phyloP scores from a whole-genome alignment of 2,113 vertebrate species.

The Cygnus buccinator region DNA sequence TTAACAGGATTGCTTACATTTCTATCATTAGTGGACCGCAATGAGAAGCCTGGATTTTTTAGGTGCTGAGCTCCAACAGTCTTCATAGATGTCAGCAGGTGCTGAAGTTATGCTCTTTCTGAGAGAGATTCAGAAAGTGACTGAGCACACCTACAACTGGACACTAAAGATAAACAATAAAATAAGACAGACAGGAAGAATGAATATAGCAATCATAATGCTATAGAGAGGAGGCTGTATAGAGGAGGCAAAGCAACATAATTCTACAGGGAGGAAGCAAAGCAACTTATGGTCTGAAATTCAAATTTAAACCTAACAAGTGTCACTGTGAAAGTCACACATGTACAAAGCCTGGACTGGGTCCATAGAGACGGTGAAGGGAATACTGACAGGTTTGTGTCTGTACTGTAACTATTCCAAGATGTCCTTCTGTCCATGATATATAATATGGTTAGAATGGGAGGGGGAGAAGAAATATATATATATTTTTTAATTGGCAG shows the following conservation, averaged over 20 bases:
- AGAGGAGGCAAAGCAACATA: too few species aligned
- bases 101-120: not conserved
- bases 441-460: not conserved
- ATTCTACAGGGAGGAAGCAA: not conserved
- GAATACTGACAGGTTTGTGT: not conserved
- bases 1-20: not conserved
- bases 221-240: too few species aligned
- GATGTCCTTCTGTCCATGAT: not conserved
- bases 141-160: not conserved
- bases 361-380: not conserved
- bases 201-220: not conserved
- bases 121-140: not conserved
- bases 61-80: not conserved
- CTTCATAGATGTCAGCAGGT: not conserved
- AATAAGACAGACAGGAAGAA: not conserved
- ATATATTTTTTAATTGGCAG: not conserved
- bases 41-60: not conserved
- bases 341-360: not conserved
- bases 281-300: not conserved
- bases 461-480: not conserved
- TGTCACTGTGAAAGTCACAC: not conserved
- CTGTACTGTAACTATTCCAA: constrained; percentile 4
- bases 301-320: not conserved
- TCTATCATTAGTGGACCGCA: not conserved
- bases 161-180: not conserved